Evolutionary conservation across 2,113 vertebrate species (phyloP).

Genomic region (Neolamprologus tretocephalus): DNA sequence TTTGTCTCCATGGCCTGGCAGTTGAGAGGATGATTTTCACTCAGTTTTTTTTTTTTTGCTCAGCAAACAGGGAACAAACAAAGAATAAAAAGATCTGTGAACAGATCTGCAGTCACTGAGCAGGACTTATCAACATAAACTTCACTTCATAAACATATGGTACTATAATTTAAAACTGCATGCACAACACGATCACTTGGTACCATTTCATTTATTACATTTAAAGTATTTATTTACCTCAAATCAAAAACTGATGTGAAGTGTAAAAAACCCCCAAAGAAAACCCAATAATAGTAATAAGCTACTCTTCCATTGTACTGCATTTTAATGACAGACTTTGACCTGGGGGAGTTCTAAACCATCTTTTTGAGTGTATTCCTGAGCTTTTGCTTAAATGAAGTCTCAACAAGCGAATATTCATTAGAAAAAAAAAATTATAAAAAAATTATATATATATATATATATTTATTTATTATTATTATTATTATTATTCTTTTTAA

Average conservation of each 20-base stretch:
- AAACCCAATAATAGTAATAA: not conserved
- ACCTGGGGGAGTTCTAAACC: not conserved
- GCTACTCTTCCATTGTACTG: not conserved
- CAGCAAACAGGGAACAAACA: not conserved
- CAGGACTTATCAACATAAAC: not conserved
- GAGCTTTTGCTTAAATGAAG: not conserved
- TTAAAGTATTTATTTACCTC: not conserved
- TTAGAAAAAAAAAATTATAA: not conserved
- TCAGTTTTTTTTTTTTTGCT: slow-evolving; percentile 60
- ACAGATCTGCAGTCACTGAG: not conserved
- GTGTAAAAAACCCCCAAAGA: fast-evolving
- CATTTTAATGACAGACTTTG: not conserved
- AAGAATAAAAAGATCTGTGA: not conserved
- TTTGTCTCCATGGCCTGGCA: slow-evolving; percentile 86
- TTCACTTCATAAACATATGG: not conserved
- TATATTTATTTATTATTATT: not conserved
- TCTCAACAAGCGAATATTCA: not conserved
- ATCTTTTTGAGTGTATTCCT: not conserved
- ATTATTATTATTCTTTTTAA: fast-evolving
- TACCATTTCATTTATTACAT: not conserved
- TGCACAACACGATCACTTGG: not conserved
- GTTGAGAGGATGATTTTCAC: slow-evolving; percentile 51
- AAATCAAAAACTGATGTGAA: not conserved
- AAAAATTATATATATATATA: not conserved
- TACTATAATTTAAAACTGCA: not conserved